Evolutionary conservation across 2,888 invertebrate species (phyloP), one percentile per base, ranked within the genome.

Genomic region (Euproctis similis): DNA sequence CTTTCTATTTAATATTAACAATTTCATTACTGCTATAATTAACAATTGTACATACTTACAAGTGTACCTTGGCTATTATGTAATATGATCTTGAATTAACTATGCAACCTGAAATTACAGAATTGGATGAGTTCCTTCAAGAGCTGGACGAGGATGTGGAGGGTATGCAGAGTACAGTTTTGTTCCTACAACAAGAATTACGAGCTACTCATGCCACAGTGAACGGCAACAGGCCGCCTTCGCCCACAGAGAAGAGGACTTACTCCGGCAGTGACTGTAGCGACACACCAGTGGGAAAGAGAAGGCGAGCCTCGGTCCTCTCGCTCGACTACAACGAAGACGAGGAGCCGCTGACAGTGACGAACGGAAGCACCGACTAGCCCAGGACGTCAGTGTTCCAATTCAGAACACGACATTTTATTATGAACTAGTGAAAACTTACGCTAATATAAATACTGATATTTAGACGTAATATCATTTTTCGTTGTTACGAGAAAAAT

Each of bases 131-230:
- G 66, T 94, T 97, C 70, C 87, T 98, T 25, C 94, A 96, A 71
- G 98, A 98, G 69, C 76, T 98, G 40, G 98, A 98, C 62, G 97
- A 97, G 73, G 97, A 98, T 70, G 94, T 97, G 19, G 98, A 98
- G 76, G 97, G 97, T 11, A 96, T 98, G 96, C 98, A 98, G 86
- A 95, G 96, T 66, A 97, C 97, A 39, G 97, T 98, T 61, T 88
- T 95, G 72, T 94, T 94, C 77, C 87, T 98, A 36, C 97, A 98
- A 64, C 95, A 96, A 69, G 96, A 98, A 76, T 81, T 98, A 36
- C 90, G 95, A 34, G 94, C 95, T 53, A 88, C 93, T 7, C 84
- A 82, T 35, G 76, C 82, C 17, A 63, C 68, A 2, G 72, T 81
- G 38, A 85, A 85, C 48, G 81, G 84, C 30, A 70, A 65, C 35